These are phyloP conservation scores for Pelagia noctiluca DNA, from an alignment of 30 jellyfish, hydroid and myxozoan species.

Conservation along the genomic window DNA sequence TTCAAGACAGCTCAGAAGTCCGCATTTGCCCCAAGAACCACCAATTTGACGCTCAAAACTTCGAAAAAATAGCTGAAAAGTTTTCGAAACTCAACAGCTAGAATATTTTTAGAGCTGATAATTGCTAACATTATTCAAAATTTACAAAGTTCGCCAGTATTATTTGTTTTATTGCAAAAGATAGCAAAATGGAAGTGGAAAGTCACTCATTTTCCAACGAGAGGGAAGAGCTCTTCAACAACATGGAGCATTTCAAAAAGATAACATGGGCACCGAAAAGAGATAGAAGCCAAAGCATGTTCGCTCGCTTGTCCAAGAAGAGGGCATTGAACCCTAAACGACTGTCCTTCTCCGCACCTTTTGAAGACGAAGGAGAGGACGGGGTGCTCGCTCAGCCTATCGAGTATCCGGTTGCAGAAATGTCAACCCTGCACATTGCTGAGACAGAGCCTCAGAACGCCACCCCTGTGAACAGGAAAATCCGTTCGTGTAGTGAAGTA, in stretches of 20 bases:
- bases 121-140: no score
- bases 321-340: slow-evolving; percentile 25
- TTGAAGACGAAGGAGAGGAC: slow-evolving; percentile 53
- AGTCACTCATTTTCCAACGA: background rate
- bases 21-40: no score
- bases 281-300: slow-evolving; percentile 47
- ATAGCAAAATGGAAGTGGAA: background rate
- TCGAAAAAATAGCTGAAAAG: no score
- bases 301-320: slow-evolving; percentile 11
- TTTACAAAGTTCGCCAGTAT: no score
- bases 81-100: no score
- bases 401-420: slow-evolving; percentile 33
- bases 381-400: slow-evolving; percentile 48
- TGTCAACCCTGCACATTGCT: slow-evolving; percentile 14
- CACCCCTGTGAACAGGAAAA: slow-evolving; percentile 17
- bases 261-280: slow-evolving; percentile 72
- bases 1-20: no score
- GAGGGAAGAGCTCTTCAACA: slow-evolving; percentile 10
- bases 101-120: no score
- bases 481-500: slow-evolving; percentile 31
- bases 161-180: no score
- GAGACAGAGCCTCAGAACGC: background rate
- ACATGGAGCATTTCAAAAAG: slow-evolving; percentile 3
- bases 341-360: slow-evolving; percentile 56
- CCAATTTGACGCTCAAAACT: no score